Evolutionary conservation across 1,140 invertebrate genomes (phyloP).

Genomic region (Acromyrmex charruanus): DNA sequence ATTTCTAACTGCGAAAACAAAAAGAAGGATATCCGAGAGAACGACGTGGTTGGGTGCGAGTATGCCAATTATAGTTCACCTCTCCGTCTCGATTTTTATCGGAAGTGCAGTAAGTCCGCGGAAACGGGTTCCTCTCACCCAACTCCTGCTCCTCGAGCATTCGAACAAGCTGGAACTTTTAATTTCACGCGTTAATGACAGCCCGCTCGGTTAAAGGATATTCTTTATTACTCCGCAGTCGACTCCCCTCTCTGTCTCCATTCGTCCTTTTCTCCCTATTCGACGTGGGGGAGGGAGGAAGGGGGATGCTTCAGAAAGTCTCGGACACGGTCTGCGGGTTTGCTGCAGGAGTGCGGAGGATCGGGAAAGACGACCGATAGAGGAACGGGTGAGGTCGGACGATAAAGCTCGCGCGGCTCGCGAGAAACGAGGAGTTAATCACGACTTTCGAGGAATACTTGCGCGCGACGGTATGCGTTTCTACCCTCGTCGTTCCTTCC

Average conservation of each 20-base stretch:
- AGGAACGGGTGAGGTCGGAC: not conserved
- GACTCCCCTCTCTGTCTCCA: not conserved
- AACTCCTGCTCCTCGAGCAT: constrained; percentile 8
- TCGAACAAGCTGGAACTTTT: constrained; percentile 70
- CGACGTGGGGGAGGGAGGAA: not conserved
- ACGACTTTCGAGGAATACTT: constrained; percentile 66
- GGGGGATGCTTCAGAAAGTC: constrained; percentile 20
- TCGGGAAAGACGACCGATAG: constrained; percentile 14
- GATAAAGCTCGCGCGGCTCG: constrained; percentile 35
- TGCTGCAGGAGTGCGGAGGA: not conserved
- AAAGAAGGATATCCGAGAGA: constrained; percentile 34
- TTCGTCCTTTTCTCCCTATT: not conserved
- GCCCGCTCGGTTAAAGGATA: constrained; percentile 53
- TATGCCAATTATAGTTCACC: constrained; percentile 54
- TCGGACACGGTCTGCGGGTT: constrained; percentile 44
- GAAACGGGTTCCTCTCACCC: constrained; percentile 1
- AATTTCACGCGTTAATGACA: constrained; percentile 73
- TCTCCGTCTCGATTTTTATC: constrained; percentile 57
- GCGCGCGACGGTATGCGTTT: constrained; percentile 59
- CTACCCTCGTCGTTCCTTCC: constrained; percentile 12
- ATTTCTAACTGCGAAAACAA: constrained; percentile 41
- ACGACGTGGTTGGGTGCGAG: constrained; percentile 20
- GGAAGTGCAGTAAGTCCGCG: constrained; percentile 36
- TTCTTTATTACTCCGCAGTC: constrained; percentile 60
- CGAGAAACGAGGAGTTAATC: constrained; percentile 69